Conservation (phyloP, 2,797 vertebrate species). For the Anisognathus igniventris region DNA sequence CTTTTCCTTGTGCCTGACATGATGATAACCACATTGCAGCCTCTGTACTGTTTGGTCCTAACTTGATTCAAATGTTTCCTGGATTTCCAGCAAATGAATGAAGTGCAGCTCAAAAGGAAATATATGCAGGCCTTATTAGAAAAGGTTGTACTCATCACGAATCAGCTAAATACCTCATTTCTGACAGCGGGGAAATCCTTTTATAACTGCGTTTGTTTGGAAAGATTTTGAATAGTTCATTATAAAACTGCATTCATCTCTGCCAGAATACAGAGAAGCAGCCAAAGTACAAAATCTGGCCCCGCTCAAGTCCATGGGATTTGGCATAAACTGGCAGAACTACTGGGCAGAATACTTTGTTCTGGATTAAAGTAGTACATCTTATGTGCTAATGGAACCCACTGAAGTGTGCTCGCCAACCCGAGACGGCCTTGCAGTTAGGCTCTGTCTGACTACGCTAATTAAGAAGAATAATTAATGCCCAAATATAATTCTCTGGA, state of each 20-base stretch:
- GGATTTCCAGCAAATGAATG: conserved; percentile 41
- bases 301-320: background rate
- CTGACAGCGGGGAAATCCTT: conserved; percentile 40
- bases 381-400: background rate
- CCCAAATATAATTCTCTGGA: conserved; percentile 23
- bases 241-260: conserved; percentile 19
- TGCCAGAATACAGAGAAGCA: background rate
- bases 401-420: background rate
- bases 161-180: conserved; percentile 2
- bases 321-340: conserved; percentile 6
- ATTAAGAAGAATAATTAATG: conserved; percentile 34
- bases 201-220: conserved; percentile 12
- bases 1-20: conserved; percentile 17
- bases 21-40: conserved; percentile 37
- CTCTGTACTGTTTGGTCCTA: conserved; percentile 7
- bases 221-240: conserved; percentile 22
- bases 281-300: background rate
- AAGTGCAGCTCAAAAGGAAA: conserved; percentile 14
- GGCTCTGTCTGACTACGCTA: background rate
- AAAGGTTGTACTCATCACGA: background rate
- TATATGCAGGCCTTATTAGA: conserved; percentile 31
- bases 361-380: background rate
- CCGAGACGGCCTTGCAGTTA: background rate
- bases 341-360: conserved; percentile 1
- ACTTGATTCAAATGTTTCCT: conserved; percentile 33